Conservation (phyloP, 2,888 invertebrate genomes). For the Yponomeuta plumbellus region DNA sequence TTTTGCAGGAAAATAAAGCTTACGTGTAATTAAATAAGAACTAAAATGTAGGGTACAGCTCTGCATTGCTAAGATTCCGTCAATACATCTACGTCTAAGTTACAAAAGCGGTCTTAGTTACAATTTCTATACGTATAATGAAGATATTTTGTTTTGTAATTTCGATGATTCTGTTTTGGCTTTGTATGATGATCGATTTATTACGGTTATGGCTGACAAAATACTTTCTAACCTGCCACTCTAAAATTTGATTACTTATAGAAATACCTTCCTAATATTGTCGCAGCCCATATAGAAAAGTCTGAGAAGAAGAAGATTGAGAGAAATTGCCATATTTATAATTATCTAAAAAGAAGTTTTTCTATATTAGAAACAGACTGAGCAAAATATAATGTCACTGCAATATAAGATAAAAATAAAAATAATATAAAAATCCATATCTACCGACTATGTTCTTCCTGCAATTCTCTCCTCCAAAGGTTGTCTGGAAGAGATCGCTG, state of each 20-base stretch:
- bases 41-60: background rate
- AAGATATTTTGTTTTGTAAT: slow-evolving; percentile 4
- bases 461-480: no score
- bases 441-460: no score
- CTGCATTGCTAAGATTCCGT: slow-evolving; percentile 14
- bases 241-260: no score
- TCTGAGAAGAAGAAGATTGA: no score
- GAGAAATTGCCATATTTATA: no score
- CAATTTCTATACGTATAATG: background rate
- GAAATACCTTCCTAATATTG: no score
- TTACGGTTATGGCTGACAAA: background rate
- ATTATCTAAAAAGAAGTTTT: background rate
- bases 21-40: background rate
- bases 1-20: background rate
- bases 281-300: no score
- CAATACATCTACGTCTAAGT: slow-evolving; percentile 24
- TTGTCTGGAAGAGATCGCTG: no score
- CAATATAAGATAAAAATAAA: no score
- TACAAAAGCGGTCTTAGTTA: slow-evolving; percentile 17
- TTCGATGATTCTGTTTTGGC: background rate
- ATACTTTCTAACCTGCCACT: background rate
- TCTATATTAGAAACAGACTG: no score
- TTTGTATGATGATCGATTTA: slow-evolving; percentile 14
- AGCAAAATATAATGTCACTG: no score
- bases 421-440: no score